Evolutionary conservation across 2,797 vertebrate species (phyloP), one percentile per base, ranked within the genome.

Genomic region (Diglossa cyanea): DNA sequence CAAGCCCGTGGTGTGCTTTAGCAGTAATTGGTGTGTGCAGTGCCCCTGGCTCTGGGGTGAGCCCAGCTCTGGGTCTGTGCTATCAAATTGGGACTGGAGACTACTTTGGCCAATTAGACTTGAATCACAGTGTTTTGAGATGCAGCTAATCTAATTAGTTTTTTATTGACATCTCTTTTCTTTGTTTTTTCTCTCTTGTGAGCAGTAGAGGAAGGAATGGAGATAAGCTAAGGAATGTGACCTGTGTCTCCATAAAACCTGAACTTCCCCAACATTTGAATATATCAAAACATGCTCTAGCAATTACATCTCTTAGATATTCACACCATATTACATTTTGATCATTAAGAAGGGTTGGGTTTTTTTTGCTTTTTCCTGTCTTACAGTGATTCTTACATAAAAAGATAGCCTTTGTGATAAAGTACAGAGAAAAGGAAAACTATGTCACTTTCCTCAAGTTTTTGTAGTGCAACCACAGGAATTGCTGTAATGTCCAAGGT

Each of bases 41-140:
- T 92, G 85, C 88, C 83, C 81, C n/a, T 2, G 5, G 70, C 86
- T 92, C 91, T 4, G 4, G 67, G 47, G 50, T 65, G 95, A 84
- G 67, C 96, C 66, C 28, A 35, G 62, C 83, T 61, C 93, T 90
- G 86, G 77, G 44, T 82, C 93, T 94, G 31, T 66, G 44, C 75
- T 89, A 79, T 84, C 80, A 63, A 3, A 39, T 7, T 86, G 94
- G 76, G 51, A 93, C 92, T 67, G 86, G 93, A 95, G 86, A 51
- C 80, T 26, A 13, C 58, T 96, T 97, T 92, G 93, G 91, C 96
- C 97, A 96, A 94, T 97, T 96, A 97, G 88, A 86, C 82, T 86
- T 48, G 83, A 96, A 93, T 94, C 73, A 44, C 80, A 57, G 7
- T 90, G 92, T 87, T 96, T 96, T 90, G 92, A 96, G 92, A 89